Conservation (phyloP, 2,888 invertebrate genomes). For the Pristionchus maxplancki region DNA sequence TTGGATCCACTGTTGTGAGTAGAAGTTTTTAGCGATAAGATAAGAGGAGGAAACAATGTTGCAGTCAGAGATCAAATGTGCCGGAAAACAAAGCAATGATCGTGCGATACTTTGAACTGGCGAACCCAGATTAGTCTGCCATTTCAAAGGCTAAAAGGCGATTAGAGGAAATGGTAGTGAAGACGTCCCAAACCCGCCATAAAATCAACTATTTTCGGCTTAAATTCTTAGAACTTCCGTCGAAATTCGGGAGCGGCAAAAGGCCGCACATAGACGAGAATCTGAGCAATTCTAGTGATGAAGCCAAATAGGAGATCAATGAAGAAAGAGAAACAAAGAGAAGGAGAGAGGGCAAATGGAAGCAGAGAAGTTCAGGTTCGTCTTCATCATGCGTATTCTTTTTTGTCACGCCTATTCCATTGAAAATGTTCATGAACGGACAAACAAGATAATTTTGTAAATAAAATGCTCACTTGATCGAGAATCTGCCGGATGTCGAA, state of each 20-base stretch:
- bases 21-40: conserved; percentile 1
- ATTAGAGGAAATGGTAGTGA: too few species aligned
- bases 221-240: too few species aligned
- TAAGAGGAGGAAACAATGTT: neutral
- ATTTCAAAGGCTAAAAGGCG: too few species aligned
- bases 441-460: too few species aligned
- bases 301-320: conserved; percentile 4
- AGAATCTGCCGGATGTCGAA: conserved; percentile 60
- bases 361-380: too few species aligned
- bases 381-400: too few species aligned
- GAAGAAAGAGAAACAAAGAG: neutral
- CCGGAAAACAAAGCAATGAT: neutral
- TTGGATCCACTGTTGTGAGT: neutral
- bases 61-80: neutral
- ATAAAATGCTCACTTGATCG: conserved; percentile 50
- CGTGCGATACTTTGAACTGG: neutral
- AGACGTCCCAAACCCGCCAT: too few species aligned
- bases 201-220: too few species aligned
- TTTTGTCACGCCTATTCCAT: too few species aligned
- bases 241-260: neutral
- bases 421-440: too few species aligned
- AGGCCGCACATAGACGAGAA: neutral
- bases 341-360: too few species aligned
- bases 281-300: neutral
- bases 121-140: too few species aligned